phyloP scores from a whole-genome alignment of 1,140 invertebrate genomes.

The Anoplophora glabripennis region DNA sequence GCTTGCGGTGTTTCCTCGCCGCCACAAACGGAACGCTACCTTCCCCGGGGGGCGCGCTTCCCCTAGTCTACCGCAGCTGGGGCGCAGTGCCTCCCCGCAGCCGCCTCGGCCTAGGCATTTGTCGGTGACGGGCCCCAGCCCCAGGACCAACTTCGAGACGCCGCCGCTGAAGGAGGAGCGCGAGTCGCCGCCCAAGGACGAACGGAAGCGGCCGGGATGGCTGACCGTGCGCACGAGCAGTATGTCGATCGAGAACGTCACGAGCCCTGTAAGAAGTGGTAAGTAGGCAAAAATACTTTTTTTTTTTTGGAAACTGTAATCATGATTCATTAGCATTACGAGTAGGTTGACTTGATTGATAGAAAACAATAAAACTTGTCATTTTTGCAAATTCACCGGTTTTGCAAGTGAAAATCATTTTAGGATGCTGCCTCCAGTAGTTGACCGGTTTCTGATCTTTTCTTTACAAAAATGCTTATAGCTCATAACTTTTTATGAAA shows the following conservation, averaged over 20 bases:
- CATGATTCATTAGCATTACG: no score
- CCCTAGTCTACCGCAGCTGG: conserved; percentile 48
- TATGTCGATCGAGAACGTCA: conserved; percentile 31
- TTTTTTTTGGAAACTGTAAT: no score
- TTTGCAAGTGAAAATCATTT: no score
- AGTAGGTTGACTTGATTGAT: no score
- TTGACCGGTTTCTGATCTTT: no score
- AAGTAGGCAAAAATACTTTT: no score
- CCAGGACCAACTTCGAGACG: conserved; percentile 46
- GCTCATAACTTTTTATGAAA: no score
- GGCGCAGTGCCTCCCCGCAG: conserved; percentile 45
- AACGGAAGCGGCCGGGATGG: conserved; percentile 26
- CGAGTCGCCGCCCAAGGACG: conserved; percentile 38
- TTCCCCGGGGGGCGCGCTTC: conserved; percentile 54
- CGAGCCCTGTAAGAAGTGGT: no score
- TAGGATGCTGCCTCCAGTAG: no score
- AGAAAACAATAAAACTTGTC: no score
- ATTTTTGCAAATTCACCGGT: no score
- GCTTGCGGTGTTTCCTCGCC: conserved; percentile 73
- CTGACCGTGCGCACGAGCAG: conserved; percentile 30
- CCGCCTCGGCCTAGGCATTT: conserved; percentile 39
- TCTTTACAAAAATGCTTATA: no score
- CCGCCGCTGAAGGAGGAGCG: conserved; percentile 46
- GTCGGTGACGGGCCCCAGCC: conserved; percentile 39
- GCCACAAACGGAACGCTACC: conserved; percentile 60